Percentiles rank a stretch among this genome's conserved stretches.
Evolutionary conservation across 1,140 invertebrate genomes (phyloP).

Genomic region (Pomphorhynchus laevis): DNA sequence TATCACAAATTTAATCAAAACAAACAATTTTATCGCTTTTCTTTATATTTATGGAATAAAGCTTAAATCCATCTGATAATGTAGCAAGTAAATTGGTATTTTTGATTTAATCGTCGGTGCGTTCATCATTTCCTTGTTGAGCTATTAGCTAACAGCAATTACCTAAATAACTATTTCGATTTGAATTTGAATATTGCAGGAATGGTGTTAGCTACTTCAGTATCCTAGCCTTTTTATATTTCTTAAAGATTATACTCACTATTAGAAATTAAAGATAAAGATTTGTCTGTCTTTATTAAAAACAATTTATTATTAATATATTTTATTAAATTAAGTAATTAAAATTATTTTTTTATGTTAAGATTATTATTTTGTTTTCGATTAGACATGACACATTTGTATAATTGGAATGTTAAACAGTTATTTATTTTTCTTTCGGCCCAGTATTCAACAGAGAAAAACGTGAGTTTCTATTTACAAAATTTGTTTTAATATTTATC

Average conservation of each 20-base stretch:
- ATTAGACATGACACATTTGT: constrained; percentile 39
- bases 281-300: constrained; percentile 19
- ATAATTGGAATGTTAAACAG: constrained; percentile 99
- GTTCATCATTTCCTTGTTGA: constrained; percentile 2
- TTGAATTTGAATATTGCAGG: too few species aligned
- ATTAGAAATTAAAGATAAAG: background rate
- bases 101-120: constrained; percentile 1
- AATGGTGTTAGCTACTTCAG: constrained; percentile 3
- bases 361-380: constrained; percentile 14
- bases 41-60: too few species aligned
- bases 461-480: constrained; percentile 24
- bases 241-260: background rate
- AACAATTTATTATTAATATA: constrained; percentile 31
- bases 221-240: constrained; percentile 1
- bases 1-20: constrained; percentile 5
- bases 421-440: constrained; percentile 78
- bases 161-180: too few species aligned
- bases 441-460: constrained; percentile 55
- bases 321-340: background rate
- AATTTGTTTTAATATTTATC: constrained; percentile 8
- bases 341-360: constrained; percentile 5
- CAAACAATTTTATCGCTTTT: constrained; percentile 8
- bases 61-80: too few species aligned
- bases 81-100: constrained; percentile 1
- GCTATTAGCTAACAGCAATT: constrained; percentile 4